phyloP scores from a whole-genome alignment of 2,113 vertebrate genomes.

The Pteropus alecto region DNA sequence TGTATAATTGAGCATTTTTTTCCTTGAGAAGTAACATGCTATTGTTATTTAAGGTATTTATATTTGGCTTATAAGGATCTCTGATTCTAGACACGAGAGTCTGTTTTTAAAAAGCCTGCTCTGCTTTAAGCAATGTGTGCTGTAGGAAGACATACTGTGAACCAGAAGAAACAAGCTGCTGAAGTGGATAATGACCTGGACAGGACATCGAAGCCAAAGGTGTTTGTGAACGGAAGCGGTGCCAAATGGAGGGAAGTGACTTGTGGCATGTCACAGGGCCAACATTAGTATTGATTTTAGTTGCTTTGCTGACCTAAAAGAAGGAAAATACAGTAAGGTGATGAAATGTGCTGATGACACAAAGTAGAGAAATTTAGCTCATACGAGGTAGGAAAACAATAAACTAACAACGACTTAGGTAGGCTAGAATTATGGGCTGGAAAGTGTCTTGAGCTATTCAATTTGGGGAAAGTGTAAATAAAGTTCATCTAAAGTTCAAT shows the following conservation, averaged over 20 bases:
- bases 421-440: slow-evolving; percentile 56
- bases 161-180: not conserved
- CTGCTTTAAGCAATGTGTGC: not conserved
- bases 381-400: slow-evolving; percentile 54
- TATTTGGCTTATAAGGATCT: not conserved
- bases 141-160: slow-evolving; percentile 15
- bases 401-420: slow-evolving; percentile 46
- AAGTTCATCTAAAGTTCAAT: slow-evolving; percentile 63
- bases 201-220: not conserved
- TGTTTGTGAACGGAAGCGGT: not conserved
- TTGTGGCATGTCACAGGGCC: not conserved
- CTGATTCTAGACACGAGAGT: not conserved
- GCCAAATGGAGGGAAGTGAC: slow-evolving; percentile 49
- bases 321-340: slow-evolving; percentile 45
- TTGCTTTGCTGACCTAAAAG: slow-evolving; percentile 66
- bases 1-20: not conserved
- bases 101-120: not conserved
- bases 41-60: not conserved
- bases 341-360: slow-evolving; percentile 68
- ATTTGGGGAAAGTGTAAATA: slow-evolving; percentile 39
- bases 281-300: slow-evolving; percentile 75
- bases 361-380: slow-evolving; percentile 51
- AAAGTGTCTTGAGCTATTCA: slow-evolving; percentile 53
- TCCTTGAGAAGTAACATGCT: not conserved
- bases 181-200: slow-evolving; percentile 59